Evolutionary conservation across 2,888 invertebrate species (phyloP), one percentile per base, ranked within the genome.

Genomic region (Drosophila quasianomalipes): DNA sequence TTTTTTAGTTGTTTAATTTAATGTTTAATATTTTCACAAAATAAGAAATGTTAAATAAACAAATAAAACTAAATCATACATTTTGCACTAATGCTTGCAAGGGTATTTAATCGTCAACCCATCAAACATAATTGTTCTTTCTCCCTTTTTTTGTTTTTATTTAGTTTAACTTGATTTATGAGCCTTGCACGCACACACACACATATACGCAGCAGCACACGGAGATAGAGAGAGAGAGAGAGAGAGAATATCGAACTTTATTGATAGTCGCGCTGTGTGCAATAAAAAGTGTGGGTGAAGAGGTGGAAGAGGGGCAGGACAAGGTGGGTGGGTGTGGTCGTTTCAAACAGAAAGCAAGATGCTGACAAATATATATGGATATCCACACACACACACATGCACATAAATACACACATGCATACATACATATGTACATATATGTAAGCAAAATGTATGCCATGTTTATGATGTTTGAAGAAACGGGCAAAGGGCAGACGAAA

Each of bases 241-340:
- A 80, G 76, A n/a, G n/a, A n/a, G n/a, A n/a, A n/a, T n/a, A 84
- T 85, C 87, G 81, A 85, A 87, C 81, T 79, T 85, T 85, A 85
- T 85, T 87, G 87, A 87, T 87, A 84, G 77, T 76, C 74, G 79
- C 85, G 76, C 37, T 75, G 72, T 74, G 73, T 58, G 78, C 73
- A 70, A 84, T 83, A 85, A 82, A 85, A 81, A 76, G 51, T 37
- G 58, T 55, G 60, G 62, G 39, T 49, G 39, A 35, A 52, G 35
- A 19, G 28, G 39, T 35, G 52, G 52, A 55, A 68, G 47, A 65
- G 44, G 60, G 49, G 30, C 22, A n/a, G 2, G 26, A 26, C 26
- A 16, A 9, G 28, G 4, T 47, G 65, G 55, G 63, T 22, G 49
- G 41, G 57, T 26, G 71, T 39, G 57, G 65, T 47, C 44, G 37